Evolutionary conservation across 2,797 vertebrate genomes (phyloP), one percentile per base, ranked within the genome.

Genomic region (Molossus molossus): DNA sequence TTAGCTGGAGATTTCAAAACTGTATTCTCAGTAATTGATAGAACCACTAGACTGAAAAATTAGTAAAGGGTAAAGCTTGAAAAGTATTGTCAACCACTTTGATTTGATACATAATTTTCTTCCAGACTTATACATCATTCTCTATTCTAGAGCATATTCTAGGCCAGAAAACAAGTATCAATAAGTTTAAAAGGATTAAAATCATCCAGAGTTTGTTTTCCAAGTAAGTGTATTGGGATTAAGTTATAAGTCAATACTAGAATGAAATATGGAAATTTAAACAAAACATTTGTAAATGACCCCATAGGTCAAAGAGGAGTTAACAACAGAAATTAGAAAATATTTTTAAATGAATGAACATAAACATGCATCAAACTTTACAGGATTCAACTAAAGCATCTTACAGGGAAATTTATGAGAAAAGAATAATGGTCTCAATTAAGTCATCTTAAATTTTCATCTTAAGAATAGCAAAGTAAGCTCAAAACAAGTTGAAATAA

Each of bases 251-350:
- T 76, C 23, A 89, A 17, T 69, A 45, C 20, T 45, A 87, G 83
- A 67, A 60, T 29, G 12, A 83, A 82, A 89, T 85, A 21, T 17
- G 23, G 55, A 4, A 60, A 79, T 85, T 79, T 57, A 85, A 89
- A 40, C 40, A 48, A 37, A 3, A 64, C 27, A 37, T 85, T 81
- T 93, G 2, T 86, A 53, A 86, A 60, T 90, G 50, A 58, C 13
- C 1, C 14, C 14, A 57, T n/a, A 77, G 20, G 7, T 93, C 6
- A 40, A 53, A 40, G 33, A 76, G 87, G 21, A 83, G 45, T 92
- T 89, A 15, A 70, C 5, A 48, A 33, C 25, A 88, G 72, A 80
- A 93, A 90, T 75, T 80, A 79, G 23, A 90, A 93, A 95, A 45
- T 70, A 12, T 79, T 83, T 83, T 88, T 53, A 88, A 88, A 65